Percentiles rank a stretch among this genome's conserved stretches.
These are phyloP conservation scores for Euzophera pinguis DNA, from an alignment of 2,888 invertebrate genomes.

Conservation along the genomic window DNA sequence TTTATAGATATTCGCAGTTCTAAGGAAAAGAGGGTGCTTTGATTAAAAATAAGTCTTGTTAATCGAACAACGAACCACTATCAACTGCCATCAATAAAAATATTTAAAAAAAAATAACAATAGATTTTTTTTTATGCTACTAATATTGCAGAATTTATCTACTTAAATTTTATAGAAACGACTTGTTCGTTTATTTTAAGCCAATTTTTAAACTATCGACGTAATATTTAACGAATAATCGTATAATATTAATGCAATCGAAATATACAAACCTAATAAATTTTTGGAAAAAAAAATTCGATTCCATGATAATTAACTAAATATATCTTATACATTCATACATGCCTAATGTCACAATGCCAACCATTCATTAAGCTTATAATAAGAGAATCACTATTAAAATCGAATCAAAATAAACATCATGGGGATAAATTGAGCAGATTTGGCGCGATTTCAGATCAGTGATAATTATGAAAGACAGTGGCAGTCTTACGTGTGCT, in stretches of 20 bases:
- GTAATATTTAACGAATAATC: not conserved
- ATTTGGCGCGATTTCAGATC: slow-evolving; percentile 58
- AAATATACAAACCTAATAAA: not conserved
- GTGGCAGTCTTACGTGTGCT: slow-evolving; percentile 1
- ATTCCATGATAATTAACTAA: slow-evolving; percentile 11
- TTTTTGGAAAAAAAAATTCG: not conserved
- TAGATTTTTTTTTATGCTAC: not conserved
- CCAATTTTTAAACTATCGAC: slow-evolving; percentile 20
- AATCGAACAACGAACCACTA: not conserved
- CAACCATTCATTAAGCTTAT: slow-evolving; percentile 13
- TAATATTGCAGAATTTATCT: slow-evolving; percentile 7
- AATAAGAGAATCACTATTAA: slow-evolving; percentile 28
- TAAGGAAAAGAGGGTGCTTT: no score
- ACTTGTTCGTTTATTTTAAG: slow-evolving; percentile 20
- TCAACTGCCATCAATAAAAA: not conserved
- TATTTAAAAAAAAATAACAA: not conserved
- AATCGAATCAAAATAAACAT: slow-evolving; percentile 39
- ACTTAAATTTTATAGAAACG: slow-evolving; percentile 6
- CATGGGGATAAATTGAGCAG: slow-evolving; percentile 65
- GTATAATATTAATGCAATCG: not conserved
- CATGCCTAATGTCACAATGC: slow-evolving; percentile 7
- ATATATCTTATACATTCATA: slow-evolving; percentile 12
- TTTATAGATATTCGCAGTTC: not conserved
- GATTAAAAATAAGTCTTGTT: not conserved
- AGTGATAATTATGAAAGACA: not conserved